phyloP scores from a whole-genome alignment of 2,797 vertebrate genomes.

The Vireo griseus region DNA sequence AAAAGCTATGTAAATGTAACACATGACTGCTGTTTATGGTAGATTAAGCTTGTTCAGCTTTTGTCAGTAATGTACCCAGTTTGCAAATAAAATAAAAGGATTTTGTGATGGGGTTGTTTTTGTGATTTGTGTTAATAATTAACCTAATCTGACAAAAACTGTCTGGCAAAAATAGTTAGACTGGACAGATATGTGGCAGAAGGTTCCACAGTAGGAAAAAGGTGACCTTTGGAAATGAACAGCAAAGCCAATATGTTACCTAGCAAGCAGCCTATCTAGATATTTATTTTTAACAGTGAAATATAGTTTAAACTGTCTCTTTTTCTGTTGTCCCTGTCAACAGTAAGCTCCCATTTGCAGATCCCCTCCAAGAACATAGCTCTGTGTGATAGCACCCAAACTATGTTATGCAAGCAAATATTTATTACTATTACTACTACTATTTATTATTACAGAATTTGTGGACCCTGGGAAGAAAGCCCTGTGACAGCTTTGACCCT shows the following conservation, averaged over 20 bases:
- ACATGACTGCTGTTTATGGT: not conserved
- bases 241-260: not conserved
- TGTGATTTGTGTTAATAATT: conserved; percentile 25
- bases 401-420: not conserved
- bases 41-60: conserved; percentile 13
- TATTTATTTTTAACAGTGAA: not conserved
- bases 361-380: not conserved
- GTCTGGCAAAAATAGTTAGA: not conserved
- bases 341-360: not conserved
- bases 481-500: not conserved
- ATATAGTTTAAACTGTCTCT: not conserved
- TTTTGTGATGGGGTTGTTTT: conserved; percentile 17
- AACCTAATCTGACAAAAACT: conserved; percentile 3
- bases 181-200: not conserved
- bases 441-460: not conserved
- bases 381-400: not conserved
- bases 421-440: not conserved
- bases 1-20: conserved; percentile 15
- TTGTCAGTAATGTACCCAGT: not conserved
- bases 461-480: not conserved
- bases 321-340: not conserved
- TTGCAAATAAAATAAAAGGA: conserved; percentile 5
- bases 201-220: not conserved
- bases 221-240: not conserved
- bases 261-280: not conserved